These are phyloP conservation scores for Drosophila subobscura DNA, from an alignment of 1,140 invertebrate genomes.

Conservation along the genomic window DNA sequence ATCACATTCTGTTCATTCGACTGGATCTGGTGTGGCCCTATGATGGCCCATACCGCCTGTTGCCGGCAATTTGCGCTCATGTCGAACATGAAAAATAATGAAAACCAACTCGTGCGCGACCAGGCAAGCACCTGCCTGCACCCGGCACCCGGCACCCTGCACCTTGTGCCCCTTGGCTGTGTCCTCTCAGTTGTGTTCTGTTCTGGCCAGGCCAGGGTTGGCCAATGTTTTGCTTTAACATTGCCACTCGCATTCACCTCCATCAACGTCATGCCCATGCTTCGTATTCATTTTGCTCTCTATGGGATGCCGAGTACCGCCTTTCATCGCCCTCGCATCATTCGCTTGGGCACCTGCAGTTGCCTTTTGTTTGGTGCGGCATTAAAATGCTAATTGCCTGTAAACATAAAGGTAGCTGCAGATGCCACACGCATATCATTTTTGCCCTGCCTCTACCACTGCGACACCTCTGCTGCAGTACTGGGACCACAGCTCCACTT, in stretches of 20 bases:
- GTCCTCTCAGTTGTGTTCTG: too few relatives aligned
- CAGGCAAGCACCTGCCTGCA: conserved; percentile 28
- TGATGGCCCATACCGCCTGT: conserved; percentile 12
- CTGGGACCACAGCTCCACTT: background rate
- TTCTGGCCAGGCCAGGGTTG: too few relatives aligned
- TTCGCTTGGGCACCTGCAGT: conserved; percentile 68
- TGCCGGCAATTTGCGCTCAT: conserved; percentile 68
- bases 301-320: background rate
- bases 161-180: background rate
- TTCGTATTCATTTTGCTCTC: conserved; percentile 4
- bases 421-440: conserved; percentile 32
- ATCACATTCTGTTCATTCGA: background rate
- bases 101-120: conserved; percentile 70
- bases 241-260: conserved; percentile 5
- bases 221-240: too few relatives aligned
- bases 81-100: conserved; percentile 77
- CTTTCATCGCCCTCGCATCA: conserved; percentile 34
- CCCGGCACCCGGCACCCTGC: conserved; percentile 2
- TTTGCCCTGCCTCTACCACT: conserved; percentile 1
- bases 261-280: conserved; percentile 28
- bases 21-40: background rate
- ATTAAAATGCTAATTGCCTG: conserved; percentile 79
- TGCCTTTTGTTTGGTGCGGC: conserved; percentile 70
- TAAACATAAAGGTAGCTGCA: conserved; percentile 74
- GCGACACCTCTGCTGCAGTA: conserved; percentile 23